These are phyloP conservation scores for Craseonycteris thonglongyai DNA, from an alignment of 2,113 vertebrate species.

Conservation along the genomic window DNA sequence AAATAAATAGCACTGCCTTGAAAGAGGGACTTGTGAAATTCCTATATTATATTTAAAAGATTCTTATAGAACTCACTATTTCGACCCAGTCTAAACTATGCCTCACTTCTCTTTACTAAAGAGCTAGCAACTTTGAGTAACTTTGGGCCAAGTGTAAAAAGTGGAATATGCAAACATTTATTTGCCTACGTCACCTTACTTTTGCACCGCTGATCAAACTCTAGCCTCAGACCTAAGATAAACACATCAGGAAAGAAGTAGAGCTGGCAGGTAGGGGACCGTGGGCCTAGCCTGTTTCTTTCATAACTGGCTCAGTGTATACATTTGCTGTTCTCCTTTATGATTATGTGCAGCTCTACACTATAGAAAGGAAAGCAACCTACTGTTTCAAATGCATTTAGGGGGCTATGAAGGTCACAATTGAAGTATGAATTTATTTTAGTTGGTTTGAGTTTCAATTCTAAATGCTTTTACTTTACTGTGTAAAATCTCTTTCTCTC, in stretches of 20 bases:
- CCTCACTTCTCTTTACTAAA: background rate
- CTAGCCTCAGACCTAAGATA: background rate
- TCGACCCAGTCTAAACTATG: background rate
- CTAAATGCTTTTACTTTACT: slow-evolving; percentile 63
- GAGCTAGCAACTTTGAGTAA: background rate
- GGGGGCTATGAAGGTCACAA: slow-evolving; percentile 46
- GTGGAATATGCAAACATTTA: background rate
- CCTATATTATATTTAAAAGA: background rate
- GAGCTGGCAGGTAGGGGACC: background rate
- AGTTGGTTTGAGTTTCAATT: slow-evolving; percentile 63
- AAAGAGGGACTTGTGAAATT: background rate
- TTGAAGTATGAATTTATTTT: slow-evolving; percentile 67
- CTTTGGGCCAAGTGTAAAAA: background rate
- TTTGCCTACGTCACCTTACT: background rate
- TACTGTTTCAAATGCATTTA: slow-evolving; percentile 71
- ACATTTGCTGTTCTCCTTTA: slow-evolving; percentile 42
- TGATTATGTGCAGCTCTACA: slow-evolving; percentile 21
- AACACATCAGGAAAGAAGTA: background rate
- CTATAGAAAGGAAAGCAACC: slow-evolving; percentile 65
- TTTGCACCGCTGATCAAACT: background rate
- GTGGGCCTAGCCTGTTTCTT: background rate
- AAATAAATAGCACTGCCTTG: background rate
- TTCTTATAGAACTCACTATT: background rate
- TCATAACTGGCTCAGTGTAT: background rate
- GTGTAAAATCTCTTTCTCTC: slow-evolving; percentile 59